Conservation (phyloP, 1,140 invertebrate genomes). For the Pseudachorutes palmiensis region DNA sequence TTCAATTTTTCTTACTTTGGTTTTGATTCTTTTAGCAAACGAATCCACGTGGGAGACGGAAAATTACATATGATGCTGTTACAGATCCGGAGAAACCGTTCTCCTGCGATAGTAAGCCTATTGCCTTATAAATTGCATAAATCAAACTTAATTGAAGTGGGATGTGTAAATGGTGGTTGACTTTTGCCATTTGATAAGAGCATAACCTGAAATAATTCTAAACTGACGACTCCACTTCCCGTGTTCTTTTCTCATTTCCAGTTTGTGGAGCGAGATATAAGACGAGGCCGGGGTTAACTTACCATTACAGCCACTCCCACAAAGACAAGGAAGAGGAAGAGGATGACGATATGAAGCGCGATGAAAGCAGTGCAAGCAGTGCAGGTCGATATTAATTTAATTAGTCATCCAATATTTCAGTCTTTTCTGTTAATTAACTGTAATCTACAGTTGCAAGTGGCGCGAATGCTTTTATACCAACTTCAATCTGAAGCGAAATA, state of each 20-base stretch:
- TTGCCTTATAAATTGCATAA: background rate
- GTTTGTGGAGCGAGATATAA: constrained; percentile 96
- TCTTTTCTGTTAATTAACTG: constrained; percentile 11
- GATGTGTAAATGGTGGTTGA: background rate
- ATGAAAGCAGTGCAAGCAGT: constrained; percentile 24
- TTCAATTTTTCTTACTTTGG: constrained; percentile 10
- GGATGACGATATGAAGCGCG: constrained; percentile 39
- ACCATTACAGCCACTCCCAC: constrained; percentile 95
- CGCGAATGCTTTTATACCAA: too few relatives aligned
- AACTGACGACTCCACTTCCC: background rate
- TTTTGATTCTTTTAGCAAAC: constrained; percentile 20
- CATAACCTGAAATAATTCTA: background rate
- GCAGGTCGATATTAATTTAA: constrained; percentile 33
- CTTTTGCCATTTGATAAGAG: background rate
- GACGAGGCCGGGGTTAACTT: constrained; percentile 88
- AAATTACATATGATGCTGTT: constrained; percentile 57
- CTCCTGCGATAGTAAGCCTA: constrained; percentile 86
- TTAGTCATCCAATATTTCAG: background rate
- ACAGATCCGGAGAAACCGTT: constrained; percentile 80
- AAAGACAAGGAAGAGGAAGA: constrained; percentile 52
- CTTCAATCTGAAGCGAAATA: too few relatives aligned
- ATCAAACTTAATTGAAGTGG: background rate
- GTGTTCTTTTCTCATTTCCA: constrained; percentile 45
- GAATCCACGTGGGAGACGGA: constrained; percentile 55
- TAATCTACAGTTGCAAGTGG: background rate